A percentile compares a stretch with the other conserved stretches of the same genome.
Evolutionary conservation across 2,797 vertebrate species (phyloP).

Genomic region (Cyclopterus lumpus): DNA sequence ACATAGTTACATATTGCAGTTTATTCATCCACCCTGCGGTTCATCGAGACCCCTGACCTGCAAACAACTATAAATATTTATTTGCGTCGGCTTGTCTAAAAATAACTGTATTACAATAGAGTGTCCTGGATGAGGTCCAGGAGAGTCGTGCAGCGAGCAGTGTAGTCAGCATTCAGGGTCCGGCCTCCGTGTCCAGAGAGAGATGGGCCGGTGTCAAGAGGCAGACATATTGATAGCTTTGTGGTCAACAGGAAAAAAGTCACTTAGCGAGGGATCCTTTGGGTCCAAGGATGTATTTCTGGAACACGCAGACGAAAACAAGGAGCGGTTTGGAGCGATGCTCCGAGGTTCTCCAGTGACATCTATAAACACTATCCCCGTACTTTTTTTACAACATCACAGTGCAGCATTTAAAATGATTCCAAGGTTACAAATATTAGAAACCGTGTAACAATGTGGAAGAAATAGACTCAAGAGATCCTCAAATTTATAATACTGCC

Average conservation of each 20-base stretch:
- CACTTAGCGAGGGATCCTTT: conserved; percentile 70
- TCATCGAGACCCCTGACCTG: conserved; percentile 77
- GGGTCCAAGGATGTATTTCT: conserved; percentile 72
- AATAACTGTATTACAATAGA: conserved; percentile 82
- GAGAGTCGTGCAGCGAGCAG: conserved; percentile 68
- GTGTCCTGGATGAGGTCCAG: conserved; percentile 76
- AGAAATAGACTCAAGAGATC: conserved; percentile 6
- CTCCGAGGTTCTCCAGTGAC: conserved; percentile 48
- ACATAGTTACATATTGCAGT: conserved; percentile 54
- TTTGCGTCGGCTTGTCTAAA: conserved; percentile 81
- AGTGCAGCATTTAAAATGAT: conserved; percentile 18
- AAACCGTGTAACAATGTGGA: background rate
- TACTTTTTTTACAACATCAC: conserved; percentile 36
- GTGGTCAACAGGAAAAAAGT: conserved; percentile 73
- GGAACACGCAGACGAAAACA: conserved; percentile 55
- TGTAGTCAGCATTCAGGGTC: conserved; percentile 73
- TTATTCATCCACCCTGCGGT: conserved; percentile 60
- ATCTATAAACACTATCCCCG: conserved; percentile 40
- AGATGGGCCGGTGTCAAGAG: conserved; percentile 69
- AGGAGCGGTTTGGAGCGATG: conserved; percentile 48
- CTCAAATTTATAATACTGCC: background rate
- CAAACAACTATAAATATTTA: conserved; percentile 83
- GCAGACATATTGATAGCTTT: conserved; percentile 79
- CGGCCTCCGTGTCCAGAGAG: conserved; percentile 67
- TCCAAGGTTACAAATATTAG: conserved; percentile 29